Conservation (phyloP, 1,140 invertebrate species). For the Dendrolimus punctatus region DNA sequence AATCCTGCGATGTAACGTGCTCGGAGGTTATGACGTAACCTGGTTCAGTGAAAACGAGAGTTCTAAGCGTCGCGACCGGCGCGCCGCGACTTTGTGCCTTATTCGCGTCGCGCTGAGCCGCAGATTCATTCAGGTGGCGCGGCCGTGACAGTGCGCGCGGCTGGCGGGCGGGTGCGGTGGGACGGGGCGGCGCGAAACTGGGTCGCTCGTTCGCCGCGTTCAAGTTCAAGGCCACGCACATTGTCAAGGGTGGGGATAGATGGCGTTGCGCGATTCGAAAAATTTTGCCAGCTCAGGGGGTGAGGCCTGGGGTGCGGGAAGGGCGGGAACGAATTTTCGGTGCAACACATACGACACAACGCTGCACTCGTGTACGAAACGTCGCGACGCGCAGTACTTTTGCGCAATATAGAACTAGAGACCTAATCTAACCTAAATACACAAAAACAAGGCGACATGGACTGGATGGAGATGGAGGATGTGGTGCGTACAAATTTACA, state of each 20-base stretch:
- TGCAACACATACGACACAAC: slow-evolving; percentile 60
- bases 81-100: slow-evolving; percentile 47
- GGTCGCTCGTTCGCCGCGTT: slow-evolving; percentile 51
- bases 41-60: slow-evolving; percentile 58
- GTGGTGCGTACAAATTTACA: slow-evolving; percentile 45
- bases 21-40: slow-evolving; percentile 39
- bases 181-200: slow-evolving; percentile 44
- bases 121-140: slow-evolving; percentile 53
- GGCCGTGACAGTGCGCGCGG: slow-evolving; percentile 45
- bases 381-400: slow-evolving; percentile 63
- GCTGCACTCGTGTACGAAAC: slow-evolving; percentile 65
- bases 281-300: slow-evolving; percentile 50
- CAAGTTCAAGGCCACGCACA: slow-evolving; percentile 65
- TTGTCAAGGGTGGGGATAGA: slow-evolving; percentile 46
- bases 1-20: slow-evolving; percentile 38
- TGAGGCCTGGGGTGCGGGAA: slow-evolving; percentile 33
- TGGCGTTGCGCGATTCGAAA: slow-evolving; percentile 60
- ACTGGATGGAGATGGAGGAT: slow-evolving; percentile 66
- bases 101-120: slow-evolving; percentile 21
- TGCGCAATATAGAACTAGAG: slow-evolving; percentile 37
- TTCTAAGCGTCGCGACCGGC: slow-evolving; percentile 15
- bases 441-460: slow-evolving; percentile 45
- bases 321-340: slow-evolving; percentile 65
- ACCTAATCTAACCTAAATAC: slow-evolving; percentile 36
- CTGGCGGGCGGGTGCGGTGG: slow-evolving; percentile 16